These are phyloP conservation scores for Adelphocoris suturalis DNA, from an alignment of 2,888 invertebrate genomes.

Conservation along the genomic window DNA sequence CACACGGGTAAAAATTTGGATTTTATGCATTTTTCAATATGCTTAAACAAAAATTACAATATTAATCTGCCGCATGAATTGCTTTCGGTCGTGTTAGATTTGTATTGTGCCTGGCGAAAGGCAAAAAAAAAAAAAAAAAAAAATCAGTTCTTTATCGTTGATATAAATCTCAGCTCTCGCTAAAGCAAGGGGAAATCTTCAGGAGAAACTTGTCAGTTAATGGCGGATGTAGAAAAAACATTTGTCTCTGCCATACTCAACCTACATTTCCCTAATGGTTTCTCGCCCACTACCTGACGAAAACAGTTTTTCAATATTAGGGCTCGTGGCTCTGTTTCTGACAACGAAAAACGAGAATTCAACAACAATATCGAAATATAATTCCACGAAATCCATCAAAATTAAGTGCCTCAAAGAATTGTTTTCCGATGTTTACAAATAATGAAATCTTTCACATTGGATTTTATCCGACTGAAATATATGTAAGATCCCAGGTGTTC, in stretches of 20 bases:
- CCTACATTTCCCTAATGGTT: constrained; percentile 36
- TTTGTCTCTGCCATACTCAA: constrained; percentile 21
- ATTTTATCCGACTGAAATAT: no score
- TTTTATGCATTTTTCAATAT: no score
- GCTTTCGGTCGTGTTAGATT: no score
- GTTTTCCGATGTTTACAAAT: no score
- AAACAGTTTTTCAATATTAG: constrained; percentile 2
- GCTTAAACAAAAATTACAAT: no score
- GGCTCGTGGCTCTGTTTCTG: background rate
- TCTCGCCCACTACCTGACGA: background rate
- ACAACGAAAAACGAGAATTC: background rate
- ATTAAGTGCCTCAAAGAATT: no score
- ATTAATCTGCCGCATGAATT: no score
- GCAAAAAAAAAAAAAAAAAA: background rate
- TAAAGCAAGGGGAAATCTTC: background rate
- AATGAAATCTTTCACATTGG: no score
- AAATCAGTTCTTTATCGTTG: background rate
- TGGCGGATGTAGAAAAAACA: constrained; percentile 14
- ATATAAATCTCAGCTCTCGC: background rate
- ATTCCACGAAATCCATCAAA: no score
- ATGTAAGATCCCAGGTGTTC: no score
- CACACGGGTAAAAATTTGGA: no score
- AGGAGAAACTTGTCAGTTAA: constrained; percentile 1
- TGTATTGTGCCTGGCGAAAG: background rate
- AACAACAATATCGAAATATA: no score